Conservation (phyloP, 2,797 vertebrate species). For the Dipus sagitta region DNA sequence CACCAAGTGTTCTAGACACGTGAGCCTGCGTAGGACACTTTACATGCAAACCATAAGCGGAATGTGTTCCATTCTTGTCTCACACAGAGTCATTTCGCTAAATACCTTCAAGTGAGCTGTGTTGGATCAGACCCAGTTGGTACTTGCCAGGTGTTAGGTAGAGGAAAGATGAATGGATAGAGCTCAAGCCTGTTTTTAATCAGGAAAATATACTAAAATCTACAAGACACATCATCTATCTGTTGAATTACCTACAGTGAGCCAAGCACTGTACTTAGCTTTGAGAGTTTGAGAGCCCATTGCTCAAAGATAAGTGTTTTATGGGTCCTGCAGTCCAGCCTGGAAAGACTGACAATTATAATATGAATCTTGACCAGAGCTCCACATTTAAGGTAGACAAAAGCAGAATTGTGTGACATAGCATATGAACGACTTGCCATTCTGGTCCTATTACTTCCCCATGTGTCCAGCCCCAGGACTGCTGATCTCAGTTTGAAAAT, state of each 20-base stretch:
- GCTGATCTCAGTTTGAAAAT: background rate
- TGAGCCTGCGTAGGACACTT: no score
- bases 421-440: background rate
- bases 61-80: background rate
- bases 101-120: no score
- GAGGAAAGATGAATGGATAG: no score
- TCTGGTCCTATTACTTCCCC: background rate
- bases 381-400: slow-evolving; percentile 14
- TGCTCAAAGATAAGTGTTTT: background rate
- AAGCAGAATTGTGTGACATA: slow-evolving; percentile 24
- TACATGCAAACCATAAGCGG: no score
- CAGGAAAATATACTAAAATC: background rate
- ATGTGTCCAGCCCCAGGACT: background rate
- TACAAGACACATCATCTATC: background rate
- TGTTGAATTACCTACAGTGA: background rate
- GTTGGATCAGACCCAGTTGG: background rate
- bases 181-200: slow-evolving; percentile 19
- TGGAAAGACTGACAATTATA: background rate
- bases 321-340: background rate
- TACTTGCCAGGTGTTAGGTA: background rate
- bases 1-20: no score
- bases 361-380: background rate
- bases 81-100: background rate
- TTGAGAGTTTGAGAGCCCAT: slow-evolving; percentile 9
- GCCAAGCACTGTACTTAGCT: background rate